These are phyloP conservation scores for Pongo pygmaeus DNA, from an alignment of 2,113 vertebrate genomes.

Conservation along the genomic window DNA sequence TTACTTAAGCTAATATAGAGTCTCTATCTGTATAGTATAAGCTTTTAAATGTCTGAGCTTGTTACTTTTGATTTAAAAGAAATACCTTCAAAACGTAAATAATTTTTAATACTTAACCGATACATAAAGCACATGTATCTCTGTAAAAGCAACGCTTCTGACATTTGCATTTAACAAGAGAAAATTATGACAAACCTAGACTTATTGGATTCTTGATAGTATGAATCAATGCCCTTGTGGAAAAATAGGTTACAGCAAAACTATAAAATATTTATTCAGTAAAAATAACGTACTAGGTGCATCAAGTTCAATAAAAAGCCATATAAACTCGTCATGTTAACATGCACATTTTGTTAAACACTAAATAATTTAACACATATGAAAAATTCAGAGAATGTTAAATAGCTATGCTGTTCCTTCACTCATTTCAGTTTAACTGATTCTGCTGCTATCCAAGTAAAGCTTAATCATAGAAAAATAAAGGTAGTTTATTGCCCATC, in stretches of 20 bases:
- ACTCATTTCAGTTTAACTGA: not conserved
- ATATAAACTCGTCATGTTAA: not conserved
- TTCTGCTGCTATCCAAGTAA: not conserved
- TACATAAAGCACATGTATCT: not conserved
- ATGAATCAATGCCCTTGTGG: not conserved
- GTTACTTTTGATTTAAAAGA: not conserved
- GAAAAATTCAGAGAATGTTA: constrained; percentile 17
- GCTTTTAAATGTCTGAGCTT: not conserved
- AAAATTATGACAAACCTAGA: not conserved
- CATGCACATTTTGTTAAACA: not conserved
- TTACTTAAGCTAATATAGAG: not conserved
- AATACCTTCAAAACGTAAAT: not conserved
- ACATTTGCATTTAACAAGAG: constrained; percentile 36
- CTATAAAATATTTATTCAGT: constrained; percentile 50
- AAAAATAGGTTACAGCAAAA: constrained; percentile 37
- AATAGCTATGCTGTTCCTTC: not conserved
- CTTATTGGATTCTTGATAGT: not conserved
- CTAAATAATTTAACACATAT: constrained; percentile 57
- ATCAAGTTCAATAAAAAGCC: not conserved
- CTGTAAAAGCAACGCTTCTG: not conserved
- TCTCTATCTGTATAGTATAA: not conserved
- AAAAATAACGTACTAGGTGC: not conserved
- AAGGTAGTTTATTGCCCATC: not conserved
- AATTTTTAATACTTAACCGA: not conserved
- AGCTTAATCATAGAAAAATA: not conserved